These are phyloP conservation scores for Phylloscopus trochiloides DNA, from an alignment of 2,113 vertebrate species.

Conservation along the genomic window DNA sequence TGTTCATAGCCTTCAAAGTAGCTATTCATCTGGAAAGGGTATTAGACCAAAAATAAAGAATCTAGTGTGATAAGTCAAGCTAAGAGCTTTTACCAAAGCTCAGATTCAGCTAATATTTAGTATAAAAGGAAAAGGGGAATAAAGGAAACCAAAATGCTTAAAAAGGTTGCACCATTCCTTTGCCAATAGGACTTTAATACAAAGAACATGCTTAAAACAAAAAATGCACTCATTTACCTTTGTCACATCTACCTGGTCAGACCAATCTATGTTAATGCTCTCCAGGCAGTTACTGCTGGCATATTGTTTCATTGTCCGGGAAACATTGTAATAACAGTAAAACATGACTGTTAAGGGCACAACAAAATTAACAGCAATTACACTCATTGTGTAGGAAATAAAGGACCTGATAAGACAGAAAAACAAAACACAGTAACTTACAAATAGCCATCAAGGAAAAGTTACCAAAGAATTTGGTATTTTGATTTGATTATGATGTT, in stretches of 20 bases:
- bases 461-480: background rate
- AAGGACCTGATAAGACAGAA: conserved; percentile 84
- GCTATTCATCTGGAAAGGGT: background rate
- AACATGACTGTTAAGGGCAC: conserved; percentile 91
- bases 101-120: background rate
- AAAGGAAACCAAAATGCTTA: background rate
- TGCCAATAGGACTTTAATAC: background rate
- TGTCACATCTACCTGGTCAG: conserved; percentile 92
- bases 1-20: background rate
- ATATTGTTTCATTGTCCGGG: conserved; percentile 80
- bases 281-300: conserved; percentile 75
- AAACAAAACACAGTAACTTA: conserved; percentile 56
- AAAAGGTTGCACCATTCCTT: background rate
- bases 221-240: conserved; percentile 66
- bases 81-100: background rate
- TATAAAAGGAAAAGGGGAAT: background rate
- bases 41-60: background rate
- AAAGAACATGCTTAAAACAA: background rate
- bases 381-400: conserved; percentile 95
- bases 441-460: conserved; percentile 20
- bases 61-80: background rate
- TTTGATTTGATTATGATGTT: background rate
- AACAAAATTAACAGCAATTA: conserved; percentile 89
- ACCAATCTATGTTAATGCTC: conserved; percentile 85
- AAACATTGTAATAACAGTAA: conserved; percentile 95